phyloP scores from a whole-genome alignment of 2,113 vertebrate species.

The Calcarius ornatus region DNA sequence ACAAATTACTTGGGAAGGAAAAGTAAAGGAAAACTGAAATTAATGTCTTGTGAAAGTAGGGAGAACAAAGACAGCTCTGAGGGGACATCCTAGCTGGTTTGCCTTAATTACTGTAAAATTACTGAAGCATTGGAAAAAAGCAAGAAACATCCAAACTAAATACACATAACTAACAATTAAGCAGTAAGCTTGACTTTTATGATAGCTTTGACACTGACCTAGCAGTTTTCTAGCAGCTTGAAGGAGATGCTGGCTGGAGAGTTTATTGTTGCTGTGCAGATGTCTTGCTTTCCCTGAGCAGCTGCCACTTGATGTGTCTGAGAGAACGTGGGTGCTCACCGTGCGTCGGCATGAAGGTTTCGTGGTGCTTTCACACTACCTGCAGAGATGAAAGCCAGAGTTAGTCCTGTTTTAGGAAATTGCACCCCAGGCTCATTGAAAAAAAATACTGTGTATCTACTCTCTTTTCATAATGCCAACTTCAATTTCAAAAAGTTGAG shows the following conservation, averaged over 20 bases:
- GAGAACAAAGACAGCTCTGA: constrained; percentile 11
- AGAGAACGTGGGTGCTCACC: neutral
- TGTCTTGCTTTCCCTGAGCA: neutral
- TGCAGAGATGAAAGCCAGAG: neutral
- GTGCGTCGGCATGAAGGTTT: neutral
- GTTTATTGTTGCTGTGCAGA: neutral
- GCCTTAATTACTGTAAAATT: constrained; percentile 19
- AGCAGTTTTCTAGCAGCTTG: constrained; percentile 12
- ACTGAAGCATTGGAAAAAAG: constrained; percentile 23
- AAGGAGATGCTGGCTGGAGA: neutral
- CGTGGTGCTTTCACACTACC: neutral
- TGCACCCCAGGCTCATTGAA: neutral
- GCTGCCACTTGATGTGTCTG: neutral
- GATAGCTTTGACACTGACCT: constrained; percentile 9
- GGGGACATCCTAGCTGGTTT: constrained; percentile 13
- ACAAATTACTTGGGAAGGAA: neutral
- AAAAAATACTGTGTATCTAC: neutral
- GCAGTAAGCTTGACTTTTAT: neutral
- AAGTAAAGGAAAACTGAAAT: constrained; percentile 36
- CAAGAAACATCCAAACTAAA: constrained; percentile 28
- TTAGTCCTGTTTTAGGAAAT: neutral
- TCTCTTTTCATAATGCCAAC: neutral
- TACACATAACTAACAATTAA: constrained; percentile 32
- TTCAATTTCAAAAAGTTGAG: neutral
- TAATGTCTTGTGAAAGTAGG: constrained; percentile 33